Evolutionary conservation across 2,113 vertebrate genomes (phyloP).

Genomic region (Labeo catla): DNA sequence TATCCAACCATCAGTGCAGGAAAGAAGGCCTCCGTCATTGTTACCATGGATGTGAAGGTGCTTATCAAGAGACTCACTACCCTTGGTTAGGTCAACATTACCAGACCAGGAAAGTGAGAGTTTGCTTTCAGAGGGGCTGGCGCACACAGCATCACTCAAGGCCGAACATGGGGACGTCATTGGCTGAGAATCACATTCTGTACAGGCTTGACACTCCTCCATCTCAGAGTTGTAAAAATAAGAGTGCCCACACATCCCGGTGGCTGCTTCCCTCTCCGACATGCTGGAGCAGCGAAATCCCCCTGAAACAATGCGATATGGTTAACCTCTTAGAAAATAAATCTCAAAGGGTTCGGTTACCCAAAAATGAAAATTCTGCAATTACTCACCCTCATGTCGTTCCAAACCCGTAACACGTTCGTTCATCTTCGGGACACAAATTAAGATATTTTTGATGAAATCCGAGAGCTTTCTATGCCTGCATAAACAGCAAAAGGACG

Average conservation of each 20-base stretch:
- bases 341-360: not conserved
- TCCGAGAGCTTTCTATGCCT: too few relatives aligned
- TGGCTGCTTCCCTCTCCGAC: constrained; percentile 76
- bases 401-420: too few relatives aligned
- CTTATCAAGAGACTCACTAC: constrained; percentile 73
- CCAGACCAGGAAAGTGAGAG: constrained; percentile 82
- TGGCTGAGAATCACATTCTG: constrained; percentile 77
- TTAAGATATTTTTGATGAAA: too few relatives aligned
- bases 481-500: too few relatives aligned
- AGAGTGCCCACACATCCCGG: constrained; percentile 78
- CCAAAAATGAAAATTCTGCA: too few relatives aligned
- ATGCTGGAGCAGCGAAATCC: constrained; percentile 86
- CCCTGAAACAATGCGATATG: constrained; percentile 68
- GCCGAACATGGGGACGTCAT: constrained; percentile 76
- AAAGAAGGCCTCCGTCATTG: constrained; percentile 65
- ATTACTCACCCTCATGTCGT: too few relatives aligned
- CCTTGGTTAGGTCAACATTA: constrained; percentile 66
- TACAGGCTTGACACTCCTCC: constrained; percentile 85
- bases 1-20: constrained; percentile 69
- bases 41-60: constrained; percentile 78
- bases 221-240: constrained; percentile 85
- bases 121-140: constrained; percentile 62
- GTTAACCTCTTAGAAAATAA: not conserved
- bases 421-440: too few relatives aligned
- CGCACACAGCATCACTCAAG: constrained; percentile 78